These are phyloP conservation scores for Muscicapa comitata DNA, from an alignment of 2,797 vertebrate genomes.

Conservation along the genomic window DNA sequence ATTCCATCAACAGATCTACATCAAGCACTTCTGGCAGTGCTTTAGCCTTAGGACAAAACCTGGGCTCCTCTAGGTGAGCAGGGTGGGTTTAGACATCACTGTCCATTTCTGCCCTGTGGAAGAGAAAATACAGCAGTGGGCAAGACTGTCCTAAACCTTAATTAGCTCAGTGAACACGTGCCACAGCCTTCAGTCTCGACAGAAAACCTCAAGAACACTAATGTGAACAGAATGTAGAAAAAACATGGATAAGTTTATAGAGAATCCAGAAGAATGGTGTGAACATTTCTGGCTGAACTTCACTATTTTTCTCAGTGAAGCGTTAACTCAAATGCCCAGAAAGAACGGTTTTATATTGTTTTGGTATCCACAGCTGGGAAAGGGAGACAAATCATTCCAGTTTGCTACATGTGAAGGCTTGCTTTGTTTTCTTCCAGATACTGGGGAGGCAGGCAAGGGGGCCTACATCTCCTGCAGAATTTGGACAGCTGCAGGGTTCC, in stretches of 20 bases:
- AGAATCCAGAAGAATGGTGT: neutral
- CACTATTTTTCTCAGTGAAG: neutral
- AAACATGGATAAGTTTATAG: neutral
- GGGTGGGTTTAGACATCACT: neutral
- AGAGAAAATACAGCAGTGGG: neutral
- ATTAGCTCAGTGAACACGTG: neutral
- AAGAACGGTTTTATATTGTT: neutral
- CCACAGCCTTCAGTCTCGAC: neutral
- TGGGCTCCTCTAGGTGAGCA: neutral
- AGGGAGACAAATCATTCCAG: neutral
- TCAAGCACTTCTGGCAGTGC: neutral
- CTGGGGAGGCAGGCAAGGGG: neutral
- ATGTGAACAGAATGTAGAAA: neutral
- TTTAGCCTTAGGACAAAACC: neutral
- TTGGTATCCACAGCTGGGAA: fast-evolving
- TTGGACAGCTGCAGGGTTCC: neutral
- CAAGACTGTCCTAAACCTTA: neutral
- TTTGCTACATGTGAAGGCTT: neutral
- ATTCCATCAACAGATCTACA: neutral
- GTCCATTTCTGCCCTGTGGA: neutral
- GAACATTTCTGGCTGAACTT: neutral
- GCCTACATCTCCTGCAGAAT: neutral
- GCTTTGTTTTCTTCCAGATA: neutral
- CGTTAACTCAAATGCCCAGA: neutral
- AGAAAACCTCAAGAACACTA: neutral